Conservation (phyloP, 1,140 invertebrate genomes). For the Drosophila fuyamai region DNA sequence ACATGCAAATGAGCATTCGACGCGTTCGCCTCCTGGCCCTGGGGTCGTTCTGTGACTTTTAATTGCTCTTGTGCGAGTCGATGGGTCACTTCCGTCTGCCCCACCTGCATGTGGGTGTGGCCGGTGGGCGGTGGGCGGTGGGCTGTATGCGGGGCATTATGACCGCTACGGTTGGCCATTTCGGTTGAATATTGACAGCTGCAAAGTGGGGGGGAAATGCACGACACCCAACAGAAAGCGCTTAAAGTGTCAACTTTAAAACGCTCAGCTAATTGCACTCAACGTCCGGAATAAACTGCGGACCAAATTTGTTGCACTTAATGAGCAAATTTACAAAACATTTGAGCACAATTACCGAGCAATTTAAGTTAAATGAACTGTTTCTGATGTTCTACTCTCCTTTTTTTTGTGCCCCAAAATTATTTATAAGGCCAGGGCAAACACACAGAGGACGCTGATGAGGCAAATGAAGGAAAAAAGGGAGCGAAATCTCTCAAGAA, state of each 20-base stretch:
- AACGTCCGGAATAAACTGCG: constrained; percentile 24
- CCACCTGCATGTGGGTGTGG: background rate
- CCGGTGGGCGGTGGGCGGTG: background rate
- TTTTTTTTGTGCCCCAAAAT: constrained; percentile 41
- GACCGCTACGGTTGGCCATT: constrained; percentile 20
- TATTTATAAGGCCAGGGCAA: constrained; percentile 39
- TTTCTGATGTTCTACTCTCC: constrained; percentile 21
- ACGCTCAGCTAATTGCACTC: constrained; percentile 49
- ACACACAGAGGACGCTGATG: constrained; percentile 11
- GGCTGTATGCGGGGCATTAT: constrained; percentile 9
- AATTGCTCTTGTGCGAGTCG: constrained; percentile 52
- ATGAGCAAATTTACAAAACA: constrained; percentile 72
- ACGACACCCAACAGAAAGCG: constrained; percentile 27
- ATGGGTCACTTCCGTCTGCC: constrained; percentile 33
- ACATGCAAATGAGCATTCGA: constrained; percentile 58
- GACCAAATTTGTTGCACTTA: constrained; percentile 34
- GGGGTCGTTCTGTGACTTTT: constrained; percentile 46
- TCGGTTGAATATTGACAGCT: constrained; percentile 41
- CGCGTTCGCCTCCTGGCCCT: constrained; percentile 4
- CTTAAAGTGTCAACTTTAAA: constrained; percentile 63
- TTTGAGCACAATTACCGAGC: constrained; percentile 68
- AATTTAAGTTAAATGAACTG: constrained; percentile 80
- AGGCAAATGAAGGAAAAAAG: constrained; percentile 10
- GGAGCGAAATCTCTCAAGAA: constrained; percentile 10
- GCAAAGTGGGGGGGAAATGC: background rate